These are phyloP conservation scores for Temnothorax ravouxi DNA, from an alignment of 2,888 invertebrate genomes.

Conservation along the genomic window DNA sequence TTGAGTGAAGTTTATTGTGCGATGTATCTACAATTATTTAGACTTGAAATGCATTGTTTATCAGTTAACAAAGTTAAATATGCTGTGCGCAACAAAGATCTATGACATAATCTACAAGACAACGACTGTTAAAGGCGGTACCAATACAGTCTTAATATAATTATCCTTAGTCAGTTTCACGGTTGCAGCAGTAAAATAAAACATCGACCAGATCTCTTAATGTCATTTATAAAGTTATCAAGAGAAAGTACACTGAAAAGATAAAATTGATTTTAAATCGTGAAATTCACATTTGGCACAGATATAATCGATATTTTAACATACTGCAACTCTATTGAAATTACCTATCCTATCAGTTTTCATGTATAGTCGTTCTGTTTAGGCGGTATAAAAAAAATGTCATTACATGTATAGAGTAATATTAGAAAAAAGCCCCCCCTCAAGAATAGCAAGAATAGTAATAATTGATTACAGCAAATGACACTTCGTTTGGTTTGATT, in stretches of 20 bases:
- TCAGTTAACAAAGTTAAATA: slow-evolving; percentile 70
- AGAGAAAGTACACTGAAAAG: slow-evolving; percentile 59
- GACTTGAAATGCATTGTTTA: slow-evolving; percentile 68
- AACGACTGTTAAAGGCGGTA: slow-evolving; percentile 71
- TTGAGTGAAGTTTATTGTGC: slow-evolving; percentile 54
- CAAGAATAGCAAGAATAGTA: slow-evolving; percentile 71
- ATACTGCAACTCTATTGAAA: slow-evolving; percentile 81
- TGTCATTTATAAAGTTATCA: slow-evolving; percentile 52
- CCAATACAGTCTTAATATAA: slow-evolving; percentile 78
- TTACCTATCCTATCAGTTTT: slow-evolving; percentile 80
- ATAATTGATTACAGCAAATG: slow-evolving; percentile 77
- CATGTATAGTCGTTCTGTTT: slow-evolving; percentile 74
- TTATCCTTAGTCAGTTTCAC: slow-evolving; percentile 63
- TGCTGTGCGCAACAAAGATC: slow-evolving; percentile 58
- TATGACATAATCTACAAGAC: slow-evolving; percentile 68
- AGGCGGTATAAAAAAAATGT: slow-evolving; percentile 71
- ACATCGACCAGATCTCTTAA: slow-evolving; percentile 63
- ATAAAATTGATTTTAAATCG: slow-evolving; percentile 2
- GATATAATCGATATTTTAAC: slow-evolving; percentile 81
- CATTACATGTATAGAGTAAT: slow-evolving; percentile 61
- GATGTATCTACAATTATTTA: slow-evolving; percentile 56
- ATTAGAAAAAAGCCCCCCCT: slow-evolving; percentile 50
- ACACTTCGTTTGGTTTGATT: slow-evolving; percentile 79
- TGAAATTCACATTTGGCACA: slow-evolving; percentile 84
- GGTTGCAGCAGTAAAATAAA: slow-evolving; percentile 66